Percentiles rank a stretch among this genome's conserved stretches.
Conservation (phyloP, 2,797 vertebrate species). For the Lates japonicus region DNA sequence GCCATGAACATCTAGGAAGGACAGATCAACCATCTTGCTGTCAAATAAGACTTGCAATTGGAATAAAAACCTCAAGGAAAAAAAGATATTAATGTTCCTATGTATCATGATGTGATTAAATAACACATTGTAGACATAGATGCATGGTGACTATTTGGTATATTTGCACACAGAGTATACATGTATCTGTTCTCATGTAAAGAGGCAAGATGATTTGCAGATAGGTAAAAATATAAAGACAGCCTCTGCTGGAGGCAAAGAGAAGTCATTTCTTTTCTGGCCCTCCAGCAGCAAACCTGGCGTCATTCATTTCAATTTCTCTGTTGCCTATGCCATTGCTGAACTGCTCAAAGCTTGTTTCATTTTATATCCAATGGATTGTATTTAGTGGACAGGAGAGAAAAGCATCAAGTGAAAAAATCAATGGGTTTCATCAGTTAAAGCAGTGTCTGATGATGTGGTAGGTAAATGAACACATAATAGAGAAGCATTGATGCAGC, state of each 20-base stretch:
- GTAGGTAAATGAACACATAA: conserved; percentile 36
- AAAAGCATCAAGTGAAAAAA: conserved; percentile 58
- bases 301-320: conserved; percentile 91
- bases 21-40: conserved; percentile 10
- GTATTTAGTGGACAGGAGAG: conserved; percentile 59
- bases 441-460: conserved; percentile 38
- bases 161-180: conserved; percentile 17
- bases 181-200: conserved; percentile 31
- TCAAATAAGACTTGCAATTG: conserved; percentile 23
- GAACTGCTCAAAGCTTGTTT: conserved; percentile 89
- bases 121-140: conserved; percentile 30
- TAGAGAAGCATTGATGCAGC: conserved; percentile 18
- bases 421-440: conserved; percentile 56
- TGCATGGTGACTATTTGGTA: conserved; percentile 6
- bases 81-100: conserved; percentile 1
- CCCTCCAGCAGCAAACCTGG: conserved; percentile 88
- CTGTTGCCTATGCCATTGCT: conserved; percentile 88
- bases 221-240: conserved; percentile 49
- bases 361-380: conserved; percentile 81
- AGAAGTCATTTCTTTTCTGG: conserved; percentile 88
- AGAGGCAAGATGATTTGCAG: conserved; percentile 63
- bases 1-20: conserved; percentile 1
- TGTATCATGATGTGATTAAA: conserved; percentile 15
- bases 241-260: conserved; percentile 79
- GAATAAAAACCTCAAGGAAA: conserved; percentile 27